These are phyloP conservation scores for Nyctibius bracteatus DNA, from an alignment of 2,113 vertebrate genomes.

Conservation along the genomic window DNA sequence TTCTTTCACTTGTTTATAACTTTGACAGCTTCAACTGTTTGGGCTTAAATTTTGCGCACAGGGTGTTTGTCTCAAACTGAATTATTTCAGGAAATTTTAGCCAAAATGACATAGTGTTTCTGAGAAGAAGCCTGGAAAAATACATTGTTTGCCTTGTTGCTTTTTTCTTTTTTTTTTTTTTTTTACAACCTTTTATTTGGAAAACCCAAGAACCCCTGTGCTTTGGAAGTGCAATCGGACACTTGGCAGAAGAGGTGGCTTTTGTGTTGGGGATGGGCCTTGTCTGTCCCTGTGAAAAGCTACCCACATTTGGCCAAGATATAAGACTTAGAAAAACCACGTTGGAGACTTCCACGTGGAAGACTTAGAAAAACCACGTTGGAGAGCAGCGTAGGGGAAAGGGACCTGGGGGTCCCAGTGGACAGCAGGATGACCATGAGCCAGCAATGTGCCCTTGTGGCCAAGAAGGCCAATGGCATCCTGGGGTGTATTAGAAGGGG, in stretches of 20 bases:
- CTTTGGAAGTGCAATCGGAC: conserved; percentile 19
- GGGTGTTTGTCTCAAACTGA: not conserved
- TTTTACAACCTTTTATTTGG: conserved; percentile 33
- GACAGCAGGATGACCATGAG: too few relatives aligned
- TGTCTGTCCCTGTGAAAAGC: conserved; percentile 42
- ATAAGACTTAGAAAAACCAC: not conserved
- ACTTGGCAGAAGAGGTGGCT: conserved; percentile 51
- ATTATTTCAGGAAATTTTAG: not conserved
- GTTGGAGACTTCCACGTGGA: too few relatives aligned
- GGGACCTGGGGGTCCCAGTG: too few relatives aligned
- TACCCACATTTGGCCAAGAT: conserved; percentile 22
- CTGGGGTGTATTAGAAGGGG: too few relatives aligned
- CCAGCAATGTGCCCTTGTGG: too few relatives aligned
- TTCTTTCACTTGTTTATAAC: not conserved
- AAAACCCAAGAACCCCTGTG: conserved; percentile 30
- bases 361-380: too few relatives aligned
- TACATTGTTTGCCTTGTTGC: conserved; percentile 7
- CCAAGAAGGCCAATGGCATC: too few relatives aligned
- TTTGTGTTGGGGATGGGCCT: conserved; percentile 39
- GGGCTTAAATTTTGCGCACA: not conserved
- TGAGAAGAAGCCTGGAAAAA: conserved; percentile 53
- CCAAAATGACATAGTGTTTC: conserved; percentile 28
- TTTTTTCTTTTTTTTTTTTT: not conserved
- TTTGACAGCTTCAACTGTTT: not conserved
- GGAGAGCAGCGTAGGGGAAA: too few relatives aligned